Conservation (phyloP, 2,797 vertebrate species). For the Spea hammondii region DNA sequence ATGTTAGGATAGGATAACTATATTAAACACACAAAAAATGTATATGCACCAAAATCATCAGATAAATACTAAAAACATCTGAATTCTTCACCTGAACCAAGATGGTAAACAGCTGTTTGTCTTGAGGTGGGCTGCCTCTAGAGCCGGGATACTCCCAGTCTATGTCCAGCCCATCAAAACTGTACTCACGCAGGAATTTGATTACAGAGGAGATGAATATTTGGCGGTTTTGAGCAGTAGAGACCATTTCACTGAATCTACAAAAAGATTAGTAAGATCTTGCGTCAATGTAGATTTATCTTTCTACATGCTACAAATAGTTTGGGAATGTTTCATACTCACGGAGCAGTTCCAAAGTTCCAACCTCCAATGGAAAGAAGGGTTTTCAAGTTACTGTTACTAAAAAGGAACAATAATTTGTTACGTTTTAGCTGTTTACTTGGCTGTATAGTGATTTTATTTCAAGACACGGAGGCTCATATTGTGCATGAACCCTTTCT, state of each 20-base stretch:
- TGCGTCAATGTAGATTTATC: not conserved
- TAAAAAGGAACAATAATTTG: slow-evolving; percentile 48
- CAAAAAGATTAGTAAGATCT: not conserved
- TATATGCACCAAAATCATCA: too few relatives aligned
- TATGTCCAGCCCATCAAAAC: slow-evolving; percentile 73
- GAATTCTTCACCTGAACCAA: slow-evolving; percentile 64
- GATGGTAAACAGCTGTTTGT: slow-evolving; percentile 67
- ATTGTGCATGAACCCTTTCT: too few relatives aligned
- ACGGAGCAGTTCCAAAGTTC: slow-evolving; percentile 71
- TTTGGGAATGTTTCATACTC: slow-evolving; percentile 40
- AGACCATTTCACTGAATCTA: slow-evolving; percentile 69
- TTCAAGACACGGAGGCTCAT: too few relatives aligned
- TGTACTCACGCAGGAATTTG: slow-evolving; percentile 67
- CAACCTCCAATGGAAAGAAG: slow-evolving; percentile 74
- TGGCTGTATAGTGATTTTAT: too few relatives aligned
- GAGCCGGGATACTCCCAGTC: slow-evolving; percentile 75
- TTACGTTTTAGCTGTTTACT: too few relatives aligned
- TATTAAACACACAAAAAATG: too few relatives aligned
- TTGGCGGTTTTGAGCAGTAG: slow-evolving; percentile 62
- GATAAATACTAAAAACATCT: too few relatives aligned
- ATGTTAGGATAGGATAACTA: too few relatives aligned
- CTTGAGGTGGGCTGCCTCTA: slow-evolving; percentile 63
- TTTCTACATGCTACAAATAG: not conserved
- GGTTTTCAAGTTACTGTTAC: slow-evolving; percentile 73
- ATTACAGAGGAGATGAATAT: slow-evolving; percentile 70